These are phyloP conservation scores for Artibeus jamaicensis DNA, from an alignment of 2,797 vertebrate genomes.

Conservation along the genomic window DNA sequence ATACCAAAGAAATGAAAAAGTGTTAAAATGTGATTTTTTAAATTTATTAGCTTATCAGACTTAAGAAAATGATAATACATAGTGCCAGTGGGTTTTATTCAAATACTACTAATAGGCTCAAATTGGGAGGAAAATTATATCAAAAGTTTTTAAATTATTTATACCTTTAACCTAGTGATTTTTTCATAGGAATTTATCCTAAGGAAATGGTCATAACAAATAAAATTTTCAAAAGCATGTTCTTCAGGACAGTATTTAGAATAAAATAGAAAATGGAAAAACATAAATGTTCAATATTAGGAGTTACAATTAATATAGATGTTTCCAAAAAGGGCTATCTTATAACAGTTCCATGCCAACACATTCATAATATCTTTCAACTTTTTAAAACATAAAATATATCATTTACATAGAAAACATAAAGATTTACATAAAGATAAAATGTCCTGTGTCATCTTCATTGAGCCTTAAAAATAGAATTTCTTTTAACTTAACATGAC, in stretches of 20 bases:
- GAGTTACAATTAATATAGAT: background rate
- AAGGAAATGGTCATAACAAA: background rate
- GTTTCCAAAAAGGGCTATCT: background rate
- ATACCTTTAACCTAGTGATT: background rate
- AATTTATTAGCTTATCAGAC: background rate
- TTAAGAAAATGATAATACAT: background rate
- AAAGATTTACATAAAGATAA: constrained; percentile 26
- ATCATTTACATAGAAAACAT: background rate
- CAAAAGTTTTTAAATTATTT: background rate
- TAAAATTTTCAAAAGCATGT: background rate
- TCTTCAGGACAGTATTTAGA: background rate
- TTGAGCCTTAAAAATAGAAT: background rate
- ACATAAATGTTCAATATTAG: background rate
- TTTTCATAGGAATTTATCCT: background rate
- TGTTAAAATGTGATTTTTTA: background rate
- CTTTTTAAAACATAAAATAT: too few relatives aligned
- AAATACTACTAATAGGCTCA: background rate
- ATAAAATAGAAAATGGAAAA: background rate
- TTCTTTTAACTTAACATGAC: background rate
- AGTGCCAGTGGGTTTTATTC: background rate
- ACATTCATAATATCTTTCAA: background rate
- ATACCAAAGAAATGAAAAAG: constrained; percentile 27
- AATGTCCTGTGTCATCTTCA: background rate
- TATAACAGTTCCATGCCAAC: background rate
- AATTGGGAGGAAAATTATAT: background rate